Evolutionary conservation across 2,113 vertebrate genomes (phyloP).

Genomic region (Chitala chitala): DNA sequence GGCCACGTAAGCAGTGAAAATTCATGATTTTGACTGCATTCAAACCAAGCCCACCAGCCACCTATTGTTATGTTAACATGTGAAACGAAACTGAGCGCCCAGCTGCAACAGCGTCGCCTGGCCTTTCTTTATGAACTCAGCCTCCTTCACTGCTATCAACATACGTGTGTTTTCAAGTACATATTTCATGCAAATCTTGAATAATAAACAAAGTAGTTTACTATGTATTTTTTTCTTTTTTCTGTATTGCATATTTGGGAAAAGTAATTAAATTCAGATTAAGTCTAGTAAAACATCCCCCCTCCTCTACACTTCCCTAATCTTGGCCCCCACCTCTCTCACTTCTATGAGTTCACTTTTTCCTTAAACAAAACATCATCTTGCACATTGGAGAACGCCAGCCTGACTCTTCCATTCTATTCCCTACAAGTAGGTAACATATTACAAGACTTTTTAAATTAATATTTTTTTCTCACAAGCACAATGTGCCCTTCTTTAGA

Average conservation of each 20-base stretch:
- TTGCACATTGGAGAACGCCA: conserved; percentile 76
- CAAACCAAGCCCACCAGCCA: conserved; percentile 55
- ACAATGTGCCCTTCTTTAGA: conserved; percentile 94
- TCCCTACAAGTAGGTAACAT: conserved; percentile 63
- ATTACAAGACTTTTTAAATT: conserved; percentile 95
- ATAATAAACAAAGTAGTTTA: conserved; percentile 69
- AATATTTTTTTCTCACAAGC: conserved; percentile 76
- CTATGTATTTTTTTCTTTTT: conserved; percentile 51
- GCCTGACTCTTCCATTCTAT: conserved; percentile 87
- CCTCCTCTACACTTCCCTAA: conserved; percentile 30
- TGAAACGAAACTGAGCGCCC: conserved; percentile 64
- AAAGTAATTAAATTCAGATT: conserved; percentile 66
- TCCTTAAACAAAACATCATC: conserved; percentile 72
- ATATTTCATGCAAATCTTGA: conserved; percentile 64
- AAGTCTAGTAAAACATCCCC: conserved; percentile 63
- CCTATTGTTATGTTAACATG: conserved; percentile 69
- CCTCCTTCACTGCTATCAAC: conserved; percentile 31
- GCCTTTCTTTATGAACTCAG: conserved; percentile 37
- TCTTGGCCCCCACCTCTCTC: conserved; percentile 25
- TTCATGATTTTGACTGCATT: conserved; percentile 6
- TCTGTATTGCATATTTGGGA: conserved; percentile 43
- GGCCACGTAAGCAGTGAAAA: background rate
- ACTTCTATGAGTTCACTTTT: conserved; percentile 53
- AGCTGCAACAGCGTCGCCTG: conserved; percentile 61
- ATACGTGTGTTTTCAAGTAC: conserved; percentile 56